Evolutionary conservation across 2,113 vertebrate genomes (phyloP).

Genomic region (Okapia johnstoni): DNA sequence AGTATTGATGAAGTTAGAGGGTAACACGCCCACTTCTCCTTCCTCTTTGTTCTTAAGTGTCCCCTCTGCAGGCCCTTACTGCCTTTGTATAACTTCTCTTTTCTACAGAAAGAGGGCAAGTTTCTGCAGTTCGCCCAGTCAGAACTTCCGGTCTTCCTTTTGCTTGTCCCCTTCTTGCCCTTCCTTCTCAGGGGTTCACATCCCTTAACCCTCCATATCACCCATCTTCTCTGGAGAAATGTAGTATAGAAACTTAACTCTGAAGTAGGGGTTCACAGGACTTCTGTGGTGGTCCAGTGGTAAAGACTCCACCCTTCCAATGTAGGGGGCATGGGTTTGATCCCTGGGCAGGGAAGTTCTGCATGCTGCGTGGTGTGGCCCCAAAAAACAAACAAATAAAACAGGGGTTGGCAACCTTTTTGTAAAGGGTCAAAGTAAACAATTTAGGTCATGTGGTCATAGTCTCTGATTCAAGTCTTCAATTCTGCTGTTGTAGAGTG

Average conservation of each 20-base stretch:
- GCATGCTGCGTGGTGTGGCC: fast-evolving
- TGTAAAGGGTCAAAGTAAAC: background rate
- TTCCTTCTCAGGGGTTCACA: background rate
- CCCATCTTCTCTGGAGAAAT: background rate
- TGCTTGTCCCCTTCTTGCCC: background rate
- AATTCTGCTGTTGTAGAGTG: background rate
- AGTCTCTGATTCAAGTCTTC: background rate
- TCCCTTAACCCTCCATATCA: background rate
- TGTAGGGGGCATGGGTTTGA: background rate
- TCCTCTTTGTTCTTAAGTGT: background rate
- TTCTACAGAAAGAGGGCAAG: background rate
- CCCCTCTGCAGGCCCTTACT: background rate
- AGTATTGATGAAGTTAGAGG: background rate
- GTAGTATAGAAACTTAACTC: background rate
- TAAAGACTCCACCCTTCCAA: background rate
- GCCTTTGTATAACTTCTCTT: background rate
- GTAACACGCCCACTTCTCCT: background rate
- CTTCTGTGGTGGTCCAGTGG: background rate
- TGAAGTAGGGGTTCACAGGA: background rate
- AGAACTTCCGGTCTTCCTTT: too few species aligned
- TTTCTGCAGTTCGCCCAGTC: background rate
- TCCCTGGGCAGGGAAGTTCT: background rate
- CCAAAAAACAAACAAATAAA: background rate
- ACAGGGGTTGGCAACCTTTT: background rate
- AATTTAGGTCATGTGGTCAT: background rate